Base-by-base conservation (phyloP, 2,113 vertebrate species). In the Ailuropoda melanoleuca region DNA sequence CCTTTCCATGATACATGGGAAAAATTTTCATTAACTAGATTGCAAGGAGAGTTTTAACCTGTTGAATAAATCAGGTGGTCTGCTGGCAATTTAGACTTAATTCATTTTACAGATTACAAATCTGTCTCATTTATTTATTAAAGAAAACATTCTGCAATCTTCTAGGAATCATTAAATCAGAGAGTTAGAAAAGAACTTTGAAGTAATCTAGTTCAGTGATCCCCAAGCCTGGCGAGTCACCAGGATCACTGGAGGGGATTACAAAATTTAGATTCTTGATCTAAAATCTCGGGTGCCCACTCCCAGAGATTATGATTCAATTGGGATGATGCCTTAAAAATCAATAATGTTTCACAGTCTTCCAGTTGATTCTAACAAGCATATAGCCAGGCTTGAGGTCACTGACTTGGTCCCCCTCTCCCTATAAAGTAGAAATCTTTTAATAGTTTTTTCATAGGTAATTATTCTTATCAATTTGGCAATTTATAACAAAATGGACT, bases 81-180 rank as follows among this genome's bases (percentile, higher is more conserved):
- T 64, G 1, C 12, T 89, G 68, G 34, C 15, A 60, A 62, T 81
- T 82, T 88, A 92, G 64, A 81, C 21, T 31, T 81, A 66, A 77
- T 62, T 78, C 17, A 64, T n/a, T 90, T 62, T 53, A 58, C 6
- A 83, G 62, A 75, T 88, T 43, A 74, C 12, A 58, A 70, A 53
- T 89, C 39, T 70, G 93, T 93, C 62, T 93, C n/a, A 78, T 56
- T 72, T 86, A 75, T 93, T 70, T 80, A 53, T 77, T 70, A 77
- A 90, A 78, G n/a, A 78, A 95, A n/a, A 19, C 34, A 95, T 75
- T 84, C 8, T 95, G 3, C 58, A 70, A 14, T 72, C 14, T 74
- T 46, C 13, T 87, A 55, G 89, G 83, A 89, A 90, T 74, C 29
- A 50, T 46, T 62, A 74, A 68, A 37, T 89, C 39, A 82, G 43